phyloP scores from a whole-genome alignment of 2,888 invertebrate species.

The Cephalotes varians region DNA sequence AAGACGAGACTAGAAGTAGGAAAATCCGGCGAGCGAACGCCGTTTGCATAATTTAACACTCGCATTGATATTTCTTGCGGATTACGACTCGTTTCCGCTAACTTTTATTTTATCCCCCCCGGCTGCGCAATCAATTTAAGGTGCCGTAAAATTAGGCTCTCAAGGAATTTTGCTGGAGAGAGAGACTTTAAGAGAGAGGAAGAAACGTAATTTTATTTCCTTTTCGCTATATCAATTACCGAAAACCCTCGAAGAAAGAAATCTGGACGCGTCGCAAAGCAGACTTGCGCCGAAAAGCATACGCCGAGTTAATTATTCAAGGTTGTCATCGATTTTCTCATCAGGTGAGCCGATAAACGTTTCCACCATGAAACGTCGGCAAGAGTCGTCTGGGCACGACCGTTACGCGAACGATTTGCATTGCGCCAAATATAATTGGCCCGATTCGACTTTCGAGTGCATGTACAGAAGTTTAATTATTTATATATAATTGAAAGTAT shows the following conservation, averaged over 20 bases:
- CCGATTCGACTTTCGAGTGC: conserved; percentile 65
- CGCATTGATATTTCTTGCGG: background rate
- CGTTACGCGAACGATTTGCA: conserved; percentile 61
- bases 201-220: background rate
- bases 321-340: conserved; percentile 47
- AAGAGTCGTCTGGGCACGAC: conserved; percentile 31
- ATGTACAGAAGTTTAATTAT: conserved; percentile 74
- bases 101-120: background rate
- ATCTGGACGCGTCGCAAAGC: background rate
- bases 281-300: background rate
- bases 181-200: background rate
- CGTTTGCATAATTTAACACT: conserved; percentile 35
- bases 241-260: background rate
- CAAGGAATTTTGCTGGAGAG: background rate
- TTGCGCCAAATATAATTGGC: conserved; percentile 72
- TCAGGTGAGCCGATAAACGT: conserved; percentile 26
- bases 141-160: conserved; percentile 8
- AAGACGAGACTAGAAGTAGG: background rate
- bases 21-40: background rate
- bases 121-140: background rate
- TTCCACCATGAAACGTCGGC: conserved; percentile 46
- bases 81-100: background rate
- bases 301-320: conserved; percentile 37
- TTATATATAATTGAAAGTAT: conserved; percentile 77
- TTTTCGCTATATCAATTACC: conserved; percentile 25